Conservation (phyloP, 2,888 invertebrate species). For the Synanthedon andrenaeformis region DNA sequence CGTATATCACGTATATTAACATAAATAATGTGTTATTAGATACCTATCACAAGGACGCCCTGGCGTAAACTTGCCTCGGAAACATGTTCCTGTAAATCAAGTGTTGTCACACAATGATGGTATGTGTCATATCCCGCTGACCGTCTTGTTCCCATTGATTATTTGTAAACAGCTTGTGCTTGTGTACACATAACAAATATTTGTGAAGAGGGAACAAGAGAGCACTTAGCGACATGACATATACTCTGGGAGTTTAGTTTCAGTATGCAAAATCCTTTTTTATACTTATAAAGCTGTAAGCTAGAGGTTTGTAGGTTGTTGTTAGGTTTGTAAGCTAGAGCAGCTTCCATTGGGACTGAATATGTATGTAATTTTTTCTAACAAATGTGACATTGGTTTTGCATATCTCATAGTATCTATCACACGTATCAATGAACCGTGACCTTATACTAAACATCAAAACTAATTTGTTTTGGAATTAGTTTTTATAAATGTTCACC, state of each 20-base stretch:
- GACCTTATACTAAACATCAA: too few relatives aligned
- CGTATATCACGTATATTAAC: background rate
- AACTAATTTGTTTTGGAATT: too few relatives aligned
- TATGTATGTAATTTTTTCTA: too few relatives aligned
- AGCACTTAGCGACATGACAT: conserved; percentile 49
- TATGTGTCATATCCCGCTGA: conserved; percentile 6
- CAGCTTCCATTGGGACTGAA: too few relatives aligned
- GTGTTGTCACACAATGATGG: conserved; percentile 8
- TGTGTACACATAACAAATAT: conserved; percentile 42
- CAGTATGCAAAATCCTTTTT: background rate
- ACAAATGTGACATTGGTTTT: too few relatives aligned
- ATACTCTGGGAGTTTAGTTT: background rate
- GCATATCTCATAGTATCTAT: too few relatives aligned
- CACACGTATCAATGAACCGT: too few relatives aligned
- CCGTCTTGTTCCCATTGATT: conserved; percentile 36
- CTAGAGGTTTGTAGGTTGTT: too few relatives aligned
- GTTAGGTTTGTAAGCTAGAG: too few relatives aligned
- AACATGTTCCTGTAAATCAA: conserved; percentile 1
- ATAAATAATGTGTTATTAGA: background rate
- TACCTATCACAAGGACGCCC: background rate
- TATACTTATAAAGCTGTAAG: conserved; percentile 4
- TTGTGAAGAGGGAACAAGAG: conserved; percentile 45
- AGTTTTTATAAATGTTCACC: conserved; percentile 20
- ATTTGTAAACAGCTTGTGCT: conserved; percentile 39
- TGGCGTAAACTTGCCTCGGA: background rate